phyloP scores from a whole-genome alignment of 2,797 vertebrate genomes.

The Halcyon leucocephala region DNA sequence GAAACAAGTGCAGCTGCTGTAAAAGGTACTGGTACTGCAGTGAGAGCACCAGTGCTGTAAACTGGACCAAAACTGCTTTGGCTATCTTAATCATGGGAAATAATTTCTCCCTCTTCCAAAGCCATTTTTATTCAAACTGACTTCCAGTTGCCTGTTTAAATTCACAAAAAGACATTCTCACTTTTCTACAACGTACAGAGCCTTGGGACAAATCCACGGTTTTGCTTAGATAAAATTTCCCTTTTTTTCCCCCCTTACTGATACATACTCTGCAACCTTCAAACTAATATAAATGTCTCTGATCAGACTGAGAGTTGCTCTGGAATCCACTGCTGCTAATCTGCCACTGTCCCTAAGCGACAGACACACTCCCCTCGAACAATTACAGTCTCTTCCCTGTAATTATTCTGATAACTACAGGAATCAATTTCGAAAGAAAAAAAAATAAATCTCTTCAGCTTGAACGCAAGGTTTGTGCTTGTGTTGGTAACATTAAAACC shows the following conservation, averaged over 20 bases:
- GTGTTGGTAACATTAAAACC: neutral
- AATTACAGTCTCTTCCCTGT: neutral
- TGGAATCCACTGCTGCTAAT: neutral
- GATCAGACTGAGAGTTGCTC: neutral
- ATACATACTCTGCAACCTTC: neutral
- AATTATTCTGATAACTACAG: neutral
- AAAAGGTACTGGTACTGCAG: neutral
- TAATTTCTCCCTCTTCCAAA: neutral
- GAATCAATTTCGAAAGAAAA: neutral
- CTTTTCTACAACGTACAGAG: neutral
- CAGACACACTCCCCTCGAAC: neutral
- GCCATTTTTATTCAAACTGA: neutral
- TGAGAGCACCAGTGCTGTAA: neutral
- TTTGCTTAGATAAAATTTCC: neutral
- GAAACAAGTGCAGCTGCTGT: neutral
- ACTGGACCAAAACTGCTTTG: neutral
- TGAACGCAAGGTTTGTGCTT: neutral
- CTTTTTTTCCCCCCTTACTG: neutral
- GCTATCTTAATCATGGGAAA: rapidly evolving
- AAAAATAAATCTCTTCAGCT: neutral
- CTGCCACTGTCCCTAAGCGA: neutral
- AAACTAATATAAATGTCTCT: neutral
- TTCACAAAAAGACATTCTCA: neutral
- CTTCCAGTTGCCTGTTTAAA: neutral
- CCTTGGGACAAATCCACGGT: neutral